A percentile compares a stretch with the other conserved stretches of the same genome.
Conservation (phyloP, 2,113 vertebrate species). For the Piliocolobus tephrosceles region DNA sequence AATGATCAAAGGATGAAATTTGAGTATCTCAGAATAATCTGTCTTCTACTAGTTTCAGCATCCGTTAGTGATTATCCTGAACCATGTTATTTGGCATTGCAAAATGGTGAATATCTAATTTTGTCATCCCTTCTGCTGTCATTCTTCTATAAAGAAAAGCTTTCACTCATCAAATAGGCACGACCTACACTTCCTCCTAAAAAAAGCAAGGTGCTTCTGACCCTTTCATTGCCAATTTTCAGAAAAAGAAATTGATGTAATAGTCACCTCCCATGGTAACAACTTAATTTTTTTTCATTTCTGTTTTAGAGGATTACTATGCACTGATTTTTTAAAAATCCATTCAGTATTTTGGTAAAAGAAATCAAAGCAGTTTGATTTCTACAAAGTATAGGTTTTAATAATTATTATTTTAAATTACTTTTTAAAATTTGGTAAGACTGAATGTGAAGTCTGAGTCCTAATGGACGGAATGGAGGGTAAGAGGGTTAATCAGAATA, state of each 20-base stretch:
- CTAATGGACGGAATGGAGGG: background rate
- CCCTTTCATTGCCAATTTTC: background rate
- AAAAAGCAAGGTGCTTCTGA: background rate
- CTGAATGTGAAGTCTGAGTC: conserved; percentile 14
- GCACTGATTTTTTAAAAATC: background rate
- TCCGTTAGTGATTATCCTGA: background rate
- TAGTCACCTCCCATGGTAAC: background rate
- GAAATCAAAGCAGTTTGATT: conserved; percentile 42
- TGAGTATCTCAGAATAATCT: background rate
- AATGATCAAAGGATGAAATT: conserved; percentile 12
- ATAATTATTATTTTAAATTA: background rate
- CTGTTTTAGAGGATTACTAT: background rate
- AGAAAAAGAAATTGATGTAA: background rate
- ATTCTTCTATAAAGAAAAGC: background rate
- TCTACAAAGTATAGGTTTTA: background rate
- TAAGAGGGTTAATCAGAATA: conserved; percentile 45
- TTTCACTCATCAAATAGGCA: background rate
- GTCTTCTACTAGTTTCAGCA: background rate
- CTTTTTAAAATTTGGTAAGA: conserved; percentile 33
- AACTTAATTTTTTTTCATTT: background rate
- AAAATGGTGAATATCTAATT: background rate
- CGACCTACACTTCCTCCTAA: background rate
- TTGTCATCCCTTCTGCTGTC: background rate
- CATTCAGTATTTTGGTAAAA: background rate
- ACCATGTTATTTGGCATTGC: conserved; percentile 1